Base-by-base conservation (phyloP, 2,797 vertebrate genomes). In the Microcaecilia unicolor region DNA sequence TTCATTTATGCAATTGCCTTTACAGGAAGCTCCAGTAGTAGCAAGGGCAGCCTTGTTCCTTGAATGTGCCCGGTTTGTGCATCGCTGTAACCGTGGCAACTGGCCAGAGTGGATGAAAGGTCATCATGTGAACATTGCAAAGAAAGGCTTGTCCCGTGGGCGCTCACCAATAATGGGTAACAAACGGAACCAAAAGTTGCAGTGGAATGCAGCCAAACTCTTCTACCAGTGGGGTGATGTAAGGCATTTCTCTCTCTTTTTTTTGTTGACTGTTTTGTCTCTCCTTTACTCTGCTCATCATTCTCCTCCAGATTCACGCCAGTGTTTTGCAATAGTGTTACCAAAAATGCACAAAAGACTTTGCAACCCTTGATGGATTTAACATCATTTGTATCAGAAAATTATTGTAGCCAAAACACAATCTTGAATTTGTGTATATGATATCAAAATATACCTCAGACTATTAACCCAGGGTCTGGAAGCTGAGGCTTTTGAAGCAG, bases 101-200 rank as follows among this genome's bases (percentile, higher is more conserved):
- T 99, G 96, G 96, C 96, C 96, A 0, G 96, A 99, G 64, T 99
- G 96, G 96, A 99, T 99, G 96, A 99, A 98, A 51, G 96, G 96
- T 34, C 95, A 99, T 55, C 95, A 98, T 0, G 94, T 99, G 3
- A 98, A 95, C 41, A 95, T 99, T 32, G 95, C 95, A 16, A 98
- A 98, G 69, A 87, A 90, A 24, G 96, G 96, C 3, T 72, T 99
- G 16, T 98, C 94, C 32, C 81, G 95, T 5, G 96, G 96, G 1
- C 84, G 96, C 1, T 99, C 95, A 1, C 96, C 96, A 2, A 70
- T 94, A 0, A 91, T 91, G 42, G 96, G 96, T 44, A 98, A 97
- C 78, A 97, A 98, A 55, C 78, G 96, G 37, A 99, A 99, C 75
- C 95, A 98, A 70, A 98, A 97, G 39, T 80, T 99, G 11, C 96